Evolutionary conservation across 1,140 invertebrate species (phyloP).

Genomic region (Diprion similis): DNA sequence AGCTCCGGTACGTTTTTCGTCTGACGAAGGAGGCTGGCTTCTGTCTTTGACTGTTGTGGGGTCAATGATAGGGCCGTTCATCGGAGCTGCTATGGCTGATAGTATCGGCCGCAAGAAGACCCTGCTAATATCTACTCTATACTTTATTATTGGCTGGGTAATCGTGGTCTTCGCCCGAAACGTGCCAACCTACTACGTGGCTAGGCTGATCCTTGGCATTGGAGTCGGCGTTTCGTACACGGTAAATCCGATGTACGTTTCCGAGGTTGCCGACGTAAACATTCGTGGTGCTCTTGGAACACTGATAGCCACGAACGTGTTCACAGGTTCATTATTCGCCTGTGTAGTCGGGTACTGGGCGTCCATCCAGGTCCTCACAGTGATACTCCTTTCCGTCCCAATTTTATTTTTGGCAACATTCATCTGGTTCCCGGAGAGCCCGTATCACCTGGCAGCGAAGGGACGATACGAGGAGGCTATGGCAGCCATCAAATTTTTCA

Average conservation of each 20-base stretch:
- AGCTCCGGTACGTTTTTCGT: slow-evolving; percentile 45
- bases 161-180: slow-evolving; percentile 66
- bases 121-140: slow-evolving; percentile 68
- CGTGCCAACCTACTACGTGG: slow-evolving; percentile 63
- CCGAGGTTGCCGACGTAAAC: slow-evolving; percentile 71
- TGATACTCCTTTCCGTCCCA: slow-evolving; percentile 63
- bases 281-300: slow-evolving; percentile 76
- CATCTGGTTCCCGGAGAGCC: slow-evolving; percentile 79
- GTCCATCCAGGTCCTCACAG: slow-evolving; percentile 65
- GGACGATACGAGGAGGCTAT: slow-evolving; percentile 67
- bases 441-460: slow-evolving; percentile 71
- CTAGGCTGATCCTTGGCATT: slow-evolving; percentile 69
- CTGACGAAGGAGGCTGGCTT: slow-evolving; percentile 52
- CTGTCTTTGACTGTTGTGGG: slow-evolving; percentile 57
- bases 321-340: slow-evolving; percentile 74
- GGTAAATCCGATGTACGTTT: slow-evolving; percentile 74
- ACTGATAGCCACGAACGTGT: slow-evolving; percentile 69
- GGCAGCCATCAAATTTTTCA: slow-evolving; percentile 67
- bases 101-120: slow-evolving; percentile 73
- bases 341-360: slow-evolving; percentile 73
- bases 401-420: slow-evolving; percentile 70
- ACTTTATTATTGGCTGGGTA: slow-evolving; percentile 73
- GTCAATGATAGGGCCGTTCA: slow-evolving; percentile 60
- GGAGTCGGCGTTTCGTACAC: slow-evolving; percentile 77
- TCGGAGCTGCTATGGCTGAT: slow-evolving; percentile 59